Conservation (phyloP, 1,140 invertebrate genomes). For the Pissodes strobi region DNA sequence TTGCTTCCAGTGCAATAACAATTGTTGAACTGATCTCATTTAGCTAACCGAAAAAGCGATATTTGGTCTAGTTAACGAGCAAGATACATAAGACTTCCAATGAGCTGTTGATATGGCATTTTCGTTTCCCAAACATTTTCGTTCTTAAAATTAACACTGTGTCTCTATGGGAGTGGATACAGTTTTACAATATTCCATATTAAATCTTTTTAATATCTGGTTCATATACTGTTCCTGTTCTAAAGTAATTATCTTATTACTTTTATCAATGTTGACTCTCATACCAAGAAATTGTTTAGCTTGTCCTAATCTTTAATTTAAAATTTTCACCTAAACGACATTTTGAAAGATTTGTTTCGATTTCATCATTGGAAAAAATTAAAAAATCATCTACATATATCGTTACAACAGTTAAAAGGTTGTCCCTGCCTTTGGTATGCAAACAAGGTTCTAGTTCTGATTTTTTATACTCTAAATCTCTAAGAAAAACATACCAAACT, state of each 20-base stretch:
- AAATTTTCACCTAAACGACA: too few species aligned
- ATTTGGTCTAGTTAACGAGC: constrained; percentile 56
- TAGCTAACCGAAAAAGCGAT: constrained; percentile 55
- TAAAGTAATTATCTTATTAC: constrained; percentile 17
- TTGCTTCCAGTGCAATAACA: constrained; percentile 49
- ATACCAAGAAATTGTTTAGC: too few species aligned
- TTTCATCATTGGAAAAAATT: constrained; percentile 26
- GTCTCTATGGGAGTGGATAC: constrained; percentile 34
- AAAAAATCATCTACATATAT: too few species aligned
- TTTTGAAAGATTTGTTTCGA: constrained; percentile 36
- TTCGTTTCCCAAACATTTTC: too few species aligned
- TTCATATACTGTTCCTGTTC: constrained; percentile 41
- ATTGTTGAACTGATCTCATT: constrained; percentile 53
- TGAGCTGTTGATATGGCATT: too few species aligned
- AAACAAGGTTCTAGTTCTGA: constrained; percentile 50
- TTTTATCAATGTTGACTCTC: too few species aligned
- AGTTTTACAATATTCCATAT: constrained; percentile 37
- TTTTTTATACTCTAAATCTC: constrained; percentile 41
- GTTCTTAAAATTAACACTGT: constrained; percentile 39
- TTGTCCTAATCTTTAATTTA: too few species aligned
- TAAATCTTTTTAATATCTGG: constrained; percentile 28
- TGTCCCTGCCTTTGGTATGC: too few species aligned
- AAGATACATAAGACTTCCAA: constrained; percentile 57
- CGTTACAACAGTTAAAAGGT: too few species aligned
- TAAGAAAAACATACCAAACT: constrained; percentile 46